phyloP scores from a whole-genome alignment of 2,113 vertebrate genomes.

The Cepphus grylle region DNA sequence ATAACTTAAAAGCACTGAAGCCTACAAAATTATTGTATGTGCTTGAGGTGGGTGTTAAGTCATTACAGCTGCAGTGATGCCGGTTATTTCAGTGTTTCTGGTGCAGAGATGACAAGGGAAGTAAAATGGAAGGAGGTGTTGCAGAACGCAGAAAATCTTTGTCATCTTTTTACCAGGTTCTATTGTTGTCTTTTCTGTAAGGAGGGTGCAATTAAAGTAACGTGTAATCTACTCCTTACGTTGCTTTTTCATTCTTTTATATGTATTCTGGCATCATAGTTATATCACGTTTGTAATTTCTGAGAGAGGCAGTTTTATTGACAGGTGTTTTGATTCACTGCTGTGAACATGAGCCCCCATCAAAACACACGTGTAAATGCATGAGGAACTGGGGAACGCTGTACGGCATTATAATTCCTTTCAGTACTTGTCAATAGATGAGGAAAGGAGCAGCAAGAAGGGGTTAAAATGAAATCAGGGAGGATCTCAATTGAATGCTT shows the following conservation, averaged over 20 bases:
- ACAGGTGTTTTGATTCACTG: not conserved
- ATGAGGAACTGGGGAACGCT: not conserved
- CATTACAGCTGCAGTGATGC: conserved; percentile 48
- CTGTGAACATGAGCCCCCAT: not conserved
- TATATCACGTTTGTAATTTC: not conserved
- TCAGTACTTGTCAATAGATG: not conserved
- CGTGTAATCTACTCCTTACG: not conserved
- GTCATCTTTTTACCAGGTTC: not conserved
- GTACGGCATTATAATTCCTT: not conserved
- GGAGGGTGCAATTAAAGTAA: not conserved
- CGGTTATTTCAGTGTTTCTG: not conserved
- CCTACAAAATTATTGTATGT: conserved; percentile 17
- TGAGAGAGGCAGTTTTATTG: not conserved
- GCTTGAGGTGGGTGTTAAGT: conserved; percentile 50
- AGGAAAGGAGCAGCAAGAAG: not conserved
- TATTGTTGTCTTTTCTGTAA: conserved; percentile 8
- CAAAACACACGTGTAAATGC: not conserved
- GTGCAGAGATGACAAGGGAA: conserved; percentile 21
- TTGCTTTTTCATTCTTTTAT: not conserved
- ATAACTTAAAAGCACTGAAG: conserved; percentile 48
- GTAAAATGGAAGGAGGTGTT: conserved; percentile 16
- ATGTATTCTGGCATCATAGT: not conserved
- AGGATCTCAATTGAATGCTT: not conserved
- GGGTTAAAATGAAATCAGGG: not conserved
- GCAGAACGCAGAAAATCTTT: not conserved